Base-by-base conservation (phyloP, 1,140 invertebrate genomes). In the Marisa cornuarietis region DNA sequence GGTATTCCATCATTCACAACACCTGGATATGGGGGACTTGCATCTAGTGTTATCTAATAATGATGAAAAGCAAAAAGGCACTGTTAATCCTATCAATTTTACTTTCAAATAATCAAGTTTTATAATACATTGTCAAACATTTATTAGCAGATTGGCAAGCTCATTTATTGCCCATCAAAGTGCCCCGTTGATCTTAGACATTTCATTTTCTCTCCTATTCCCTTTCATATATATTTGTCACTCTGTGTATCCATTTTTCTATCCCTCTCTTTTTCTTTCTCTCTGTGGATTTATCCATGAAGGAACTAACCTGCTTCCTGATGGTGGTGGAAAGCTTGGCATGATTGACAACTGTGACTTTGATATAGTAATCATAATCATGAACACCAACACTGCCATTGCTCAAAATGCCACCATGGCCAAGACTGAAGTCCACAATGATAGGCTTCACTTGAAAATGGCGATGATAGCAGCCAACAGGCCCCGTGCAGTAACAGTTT, bases 341-440 rank as follows among this genome's bases (percentile, higher is more conserved):
- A n/a, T 81, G 76, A 74, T 84, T 86, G 9, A 74, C 82, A 6
- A 81, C 84, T 49, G 76, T 74, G 31, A 86, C 78, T 74, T 85
- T 81, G 11, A 86, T 73, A 49, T 73, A 82, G 73, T 86, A 86
- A 71, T 86, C 85, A 62, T 78, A 79, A 74, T 86, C 85, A 68
- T 86, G 85, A 14, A 76, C 42, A 22, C 82, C 85, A n/a, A 61
- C 51, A 66, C 78, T 77, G 62, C 79, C 80, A 52, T 83, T 73
- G 22, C 61, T 42, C 16, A 81, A 76, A 6, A 85, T 72, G 18
- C 85, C 85, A 8, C 79, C 82, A 58, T 74, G 49, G 65, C 79
- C 16, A 76, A 80, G 14, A 54, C 24, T 51, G n/a, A 24, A 61
- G 24, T 66, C 24, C 6, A 78, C 77, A n/a, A 84, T 61, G 9